phyloP scores from a whole-genome alignment of 1,140 invertebrate genomes.

The Epicauta chinensis region DNA sequence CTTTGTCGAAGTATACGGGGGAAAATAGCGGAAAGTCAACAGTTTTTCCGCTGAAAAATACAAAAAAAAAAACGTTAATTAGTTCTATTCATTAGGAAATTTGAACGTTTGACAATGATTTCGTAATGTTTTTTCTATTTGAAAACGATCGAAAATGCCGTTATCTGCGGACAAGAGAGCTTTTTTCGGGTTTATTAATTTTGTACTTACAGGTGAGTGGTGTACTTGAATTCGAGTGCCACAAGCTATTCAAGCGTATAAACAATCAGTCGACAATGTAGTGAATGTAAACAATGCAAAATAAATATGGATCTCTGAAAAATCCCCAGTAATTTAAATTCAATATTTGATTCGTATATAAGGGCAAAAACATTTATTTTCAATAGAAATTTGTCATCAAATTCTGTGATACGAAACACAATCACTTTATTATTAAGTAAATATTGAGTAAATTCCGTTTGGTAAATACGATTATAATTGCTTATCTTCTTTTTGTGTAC shows the following conservation, averaged over 20 bases:
- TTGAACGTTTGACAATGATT: neutral
- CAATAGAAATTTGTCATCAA: neutral
- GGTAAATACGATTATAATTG: no score
- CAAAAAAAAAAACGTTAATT: neutral
- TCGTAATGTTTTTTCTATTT: neutral
- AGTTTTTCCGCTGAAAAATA: neutral
- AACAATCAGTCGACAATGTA: slow-evolving; percentile 9
- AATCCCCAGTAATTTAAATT: slow-evolving; percentile 9
- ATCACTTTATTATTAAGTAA: neutral
- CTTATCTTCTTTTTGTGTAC: no score
- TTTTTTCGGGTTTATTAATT: no score
- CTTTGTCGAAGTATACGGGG: no score
- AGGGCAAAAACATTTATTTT: no score
- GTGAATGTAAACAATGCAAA: slow-evolving; percentile 11
- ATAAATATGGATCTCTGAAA: slow-evolving; percentile 3
- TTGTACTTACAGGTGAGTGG: no score
- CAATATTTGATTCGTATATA: slow-evolving; percentile 4
- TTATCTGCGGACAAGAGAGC: no score
- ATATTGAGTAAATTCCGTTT: no score
- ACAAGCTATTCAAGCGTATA: slow-evolving; percentile 1
- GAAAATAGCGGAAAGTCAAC: neutral
- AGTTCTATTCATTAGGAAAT: neutral
- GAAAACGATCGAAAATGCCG: no score
- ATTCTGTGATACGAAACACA: neutral
- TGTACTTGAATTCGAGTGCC: slow-evolving; percentile 1